These are phyloP conservation scores for Aleadryas rufinucha DNA, from an alignment of 2,113 vertebrate genomes.

Conservation along the genomic window DNA sequence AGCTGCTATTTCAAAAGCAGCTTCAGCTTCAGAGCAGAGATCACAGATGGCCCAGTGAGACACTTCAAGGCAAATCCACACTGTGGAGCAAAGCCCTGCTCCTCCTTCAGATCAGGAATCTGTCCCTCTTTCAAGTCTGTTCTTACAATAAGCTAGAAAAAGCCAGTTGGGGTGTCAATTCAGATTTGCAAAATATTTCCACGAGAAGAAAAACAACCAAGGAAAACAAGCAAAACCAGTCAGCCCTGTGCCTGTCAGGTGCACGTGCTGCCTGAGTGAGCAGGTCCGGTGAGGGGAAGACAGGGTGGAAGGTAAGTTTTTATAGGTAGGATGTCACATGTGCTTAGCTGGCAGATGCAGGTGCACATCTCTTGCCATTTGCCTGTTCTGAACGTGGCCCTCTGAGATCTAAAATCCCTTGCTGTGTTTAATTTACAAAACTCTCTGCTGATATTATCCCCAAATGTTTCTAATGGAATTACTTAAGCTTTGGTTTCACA, in stretches of 20 bases:
- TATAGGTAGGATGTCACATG: rapidly evolving
- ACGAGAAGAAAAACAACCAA: background rate
- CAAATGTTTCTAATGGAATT: background rate
- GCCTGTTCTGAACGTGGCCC: background rate
- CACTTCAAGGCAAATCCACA: background rate
- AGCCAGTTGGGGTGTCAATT: background rate
- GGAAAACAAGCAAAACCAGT: background rate
- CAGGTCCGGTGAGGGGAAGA: background rate
- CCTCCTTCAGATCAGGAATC: background rate
- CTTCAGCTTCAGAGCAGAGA: background rate
- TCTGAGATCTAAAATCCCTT: background rate
- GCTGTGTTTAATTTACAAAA: background rate
- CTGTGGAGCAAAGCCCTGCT: background rate
- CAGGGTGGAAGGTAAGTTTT: background rate
- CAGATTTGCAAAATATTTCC: background rate
- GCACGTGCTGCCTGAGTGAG: background rate
- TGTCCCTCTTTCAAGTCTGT: background rate
- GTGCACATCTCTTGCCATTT: background rate
- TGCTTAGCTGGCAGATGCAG: background rate
- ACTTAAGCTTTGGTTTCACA: background rate
- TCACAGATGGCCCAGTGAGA: background rate
- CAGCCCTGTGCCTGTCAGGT: background rate
- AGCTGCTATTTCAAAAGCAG: background rate
- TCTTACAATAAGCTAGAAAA: background rate
- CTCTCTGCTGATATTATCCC: background rate